Percentiles rank a stretch among this genome's conserved stretches.
Conservation (phyloP, 2,888 invertebrate species). For the Pherbina coryleti region DNA sequence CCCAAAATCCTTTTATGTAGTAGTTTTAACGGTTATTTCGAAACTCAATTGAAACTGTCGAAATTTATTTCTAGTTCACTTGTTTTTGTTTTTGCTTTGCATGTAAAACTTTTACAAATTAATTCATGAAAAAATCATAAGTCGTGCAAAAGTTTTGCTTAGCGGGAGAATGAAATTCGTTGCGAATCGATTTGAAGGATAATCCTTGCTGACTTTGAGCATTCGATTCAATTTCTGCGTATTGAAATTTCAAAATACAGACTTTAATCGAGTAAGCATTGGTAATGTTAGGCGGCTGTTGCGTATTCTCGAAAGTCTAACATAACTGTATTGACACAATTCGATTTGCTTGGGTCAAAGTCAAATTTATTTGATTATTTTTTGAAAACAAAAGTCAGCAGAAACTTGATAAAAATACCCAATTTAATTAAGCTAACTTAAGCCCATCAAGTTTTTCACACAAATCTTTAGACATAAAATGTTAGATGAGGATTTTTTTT, state of each 20-base stretch:
- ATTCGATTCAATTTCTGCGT: conserved; percentile 15
- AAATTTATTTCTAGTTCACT: not conserved
- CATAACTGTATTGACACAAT: too few species aligned
- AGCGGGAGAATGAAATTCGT: not conserved
- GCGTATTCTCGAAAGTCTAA: too few species aligned
- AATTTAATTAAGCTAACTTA: too few species aligned
- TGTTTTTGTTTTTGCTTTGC: not conserved
- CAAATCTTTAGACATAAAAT: too few species aligned
- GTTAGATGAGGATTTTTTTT: too few species aligned
- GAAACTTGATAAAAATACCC: too few species aligned
- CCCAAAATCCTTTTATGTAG: conserved; percentile 4
- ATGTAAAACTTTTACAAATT: conserved; percentile 12
- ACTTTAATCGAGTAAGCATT: conserved; percentile 11
- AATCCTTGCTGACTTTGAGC: not conserved
- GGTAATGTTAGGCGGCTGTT: conserved; percentile 8
- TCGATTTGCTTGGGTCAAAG: too few species aligned
- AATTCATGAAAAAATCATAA: conserved; percentile 39
- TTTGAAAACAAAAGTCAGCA: too few species aligned
- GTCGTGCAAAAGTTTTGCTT: not conserved
- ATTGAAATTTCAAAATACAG: conserved; percentile 17
- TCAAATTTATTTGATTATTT: too few species aligned
- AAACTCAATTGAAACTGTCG: too few species aligned
- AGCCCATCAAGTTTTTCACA: too few species aligned
- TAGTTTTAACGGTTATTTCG: not conserved
- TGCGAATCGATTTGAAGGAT: not conserved